Base-by-base conservation (phyloP, 2,797 vertebrate genomes). In the Calcarius lapponicus region DNA sequence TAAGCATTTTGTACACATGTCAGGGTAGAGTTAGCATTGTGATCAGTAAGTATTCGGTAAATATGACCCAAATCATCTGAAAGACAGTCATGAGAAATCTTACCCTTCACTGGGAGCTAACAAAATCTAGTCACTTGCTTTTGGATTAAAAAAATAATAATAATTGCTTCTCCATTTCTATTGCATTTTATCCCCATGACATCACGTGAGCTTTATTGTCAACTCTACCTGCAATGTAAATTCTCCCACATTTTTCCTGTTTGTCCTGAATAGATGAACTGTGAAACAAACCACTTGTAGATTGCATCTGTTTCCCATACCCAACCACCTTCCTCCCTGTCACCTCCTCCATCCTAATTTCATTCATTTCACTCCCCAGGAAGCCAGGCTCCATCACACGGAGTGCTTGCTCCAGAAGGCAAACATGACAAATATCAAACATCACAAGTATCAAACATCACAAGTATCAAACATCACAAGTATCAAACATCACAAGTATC, bases 31-130 rank as follows among this genome's bases (percentile, higher is more conserved):
- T 91, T 21, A 96, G 69, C 51, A 34, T 88, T 86, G 76, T 67
- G 73, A 91, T 95, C 88, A 93, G 66, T 94, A 86, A 81, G 16
- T 84, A 92, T 92, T 88, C 94, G 93, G 92, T 88, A 75, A 91
- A 92, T 56, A 79, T 6, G 40, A 86, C n/a, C 61, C 58, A 81
- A 91, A 84, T 92, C 16, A 86, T 84, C 73, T 83, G 32, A 24
- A 81, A 90, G 47, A 83, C 25, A 43, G 43, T 56, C 20, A 69
- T 38, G n/a, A 91, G n/a, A 91, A 90, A 92, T 66, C 22, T 40
- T n/a, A 50, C 6, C 17, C 22, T 65, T 87, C 51, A 60, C 57
- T 28, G n/a, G 24, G 26, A 95, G 36, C 48, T 66, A 73, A 74
- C 9, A 80, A 71, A 83, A 91, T 72, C 31, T 36, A 83, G 32